phyloP scores from a whole-genome alignment of 2,797 vertebrate genomes.

The Paramormyrops hopkinsi region DNA sequence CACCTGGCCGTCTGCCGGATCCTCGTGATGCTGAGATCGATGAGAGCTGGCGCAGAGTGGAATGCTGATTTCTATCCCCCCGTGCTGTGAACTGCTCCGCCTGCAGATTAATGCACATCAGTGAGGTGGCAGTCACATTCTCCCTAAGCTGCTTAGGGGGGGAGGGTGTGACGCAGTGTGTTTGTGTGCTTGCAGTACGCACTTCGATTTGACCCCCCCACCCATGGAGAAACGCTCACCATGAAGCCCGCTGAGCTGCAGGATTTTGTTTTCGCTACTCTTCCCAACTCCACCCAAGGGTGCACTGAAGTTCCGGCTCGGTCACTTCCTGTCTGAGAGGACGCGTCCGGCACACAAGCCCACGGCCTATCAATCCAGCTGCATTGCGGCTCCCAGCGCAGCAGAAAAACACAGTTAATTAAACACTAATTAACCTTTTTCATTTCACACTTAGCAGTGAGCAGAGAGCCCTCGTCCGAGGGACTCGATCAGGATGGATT shows the following conservation, averaged over 20 bases:
- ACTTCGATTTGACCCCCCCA: not conserved
- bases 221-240: not conserved
- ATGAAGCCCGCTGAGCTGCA: not conserved
- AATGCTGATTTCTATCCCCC: not conserved
- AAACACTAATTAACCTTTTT: constrained; percentile 20
- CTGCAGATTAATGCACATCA: not conserved
- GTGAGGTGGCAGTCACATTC: not conserved
- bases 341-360: not conserved
- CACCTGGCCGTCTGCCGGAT: not conserved
- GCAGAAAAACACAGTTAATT: constrained; percentile 18
- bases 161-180: not conserved
- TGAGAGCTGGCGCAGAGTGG: not conserved
- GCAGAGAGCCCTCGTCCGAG: not conserved
- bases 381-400: not conserved
- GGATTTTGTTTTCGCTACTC: not conserved
- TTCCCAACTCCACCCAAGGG: not conserved
- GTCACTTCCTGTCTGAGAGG: not conserved
- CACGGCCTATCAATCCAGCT: not conserved
- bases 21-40: not conserved
- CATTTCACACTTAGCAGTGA: not conserved
- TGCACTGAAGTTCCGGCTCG: not conserved
- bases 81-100: not conserved
- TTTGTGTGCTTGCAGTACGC: not conserved
- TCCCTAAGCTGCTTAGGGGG: not conserved
- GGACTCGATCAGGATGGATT: not conserved